Evolutionary conservation across 2,888 invertebrate genomes (phyloP).

Genomic region (Drosophila lutescens): DNA sequence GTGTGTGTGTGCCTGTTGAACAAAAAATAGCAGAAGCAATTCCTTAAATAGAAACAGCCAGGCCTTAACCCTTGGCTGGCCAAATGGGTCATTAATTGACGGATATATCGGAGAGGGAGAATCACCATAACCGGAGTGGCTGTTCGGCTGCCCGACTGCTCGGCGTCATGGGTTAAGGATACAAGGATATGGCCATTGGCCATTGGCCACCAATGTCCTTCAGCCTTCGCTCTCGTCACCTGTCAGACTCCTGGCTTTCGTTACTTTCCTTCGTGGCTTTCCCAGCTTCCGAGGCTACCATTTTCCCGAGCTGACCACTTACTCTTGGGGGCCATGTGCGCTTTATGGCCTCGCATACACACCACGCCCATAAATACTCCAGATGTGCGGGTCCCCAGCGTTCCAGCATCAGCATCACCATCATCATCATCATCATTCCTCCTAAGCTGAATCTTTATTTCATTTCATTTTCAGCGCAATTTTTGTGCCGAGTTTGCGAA

Average conservation of each 20-base stretch:
- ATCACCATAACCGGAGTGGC: slow-evolving; percentile 8
- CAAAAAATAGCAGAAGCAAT: slow-evolving; percentile 34
- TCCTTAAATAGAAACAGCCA: slow-evolving; percentile 52
- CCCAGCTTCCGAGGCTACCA: neutral
- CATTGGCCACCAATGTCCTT: slow-evolving; percentile 9
- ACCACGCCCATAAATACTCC: slow-evolving; percentile 12
- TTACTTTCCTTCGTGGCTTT: neutral
- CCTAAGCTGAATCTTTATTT: slow-evolving; percentile 52
- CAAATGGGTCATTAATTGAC: slow-evolving; percentile 42
- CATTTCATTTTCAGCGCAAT: slow-evolving; percentile 40
- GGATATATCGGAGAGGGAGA: slow-evolving; percentile 17
- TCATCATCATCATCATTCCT: slow-evolving; percentile 40
- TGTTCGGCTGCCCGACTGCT: neutral
- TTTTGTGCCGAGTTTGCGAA: slow-evolving; percentile 46
- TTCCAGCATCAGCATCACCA: slow-evolving; percentile 24
- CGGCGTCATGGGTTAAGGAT: slow-evolving; percentile 17
- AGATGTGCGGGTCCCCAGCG: slow-evolving; percentile 31
- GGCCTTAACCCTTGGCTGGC: slow-evolving; percentile 39
- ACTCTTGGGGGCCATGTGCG: slow-evolving; percentile 50
- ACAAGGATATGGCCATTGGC: slow-evolving; percentile 1
- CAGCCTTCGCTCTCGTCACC: slow-evolving; percentile 10
- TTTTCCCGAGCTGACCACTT: slow-evolving; percentile 42
- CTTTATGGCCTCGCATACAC: slow-evolving; percentile 56
- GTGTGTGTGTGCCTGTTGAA: slow-evolving; percentile 11
- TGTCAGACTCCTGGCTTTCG: slow-evolving; percentile 26